Percentiles rank a stretch among this genome's conserved stretches.
These are phyloP conservation scores for Acanthococcus lagerstroemiae DNA, from an alignment of 2,888 invertebrate species.

Conservation along the genomic window DNA sequence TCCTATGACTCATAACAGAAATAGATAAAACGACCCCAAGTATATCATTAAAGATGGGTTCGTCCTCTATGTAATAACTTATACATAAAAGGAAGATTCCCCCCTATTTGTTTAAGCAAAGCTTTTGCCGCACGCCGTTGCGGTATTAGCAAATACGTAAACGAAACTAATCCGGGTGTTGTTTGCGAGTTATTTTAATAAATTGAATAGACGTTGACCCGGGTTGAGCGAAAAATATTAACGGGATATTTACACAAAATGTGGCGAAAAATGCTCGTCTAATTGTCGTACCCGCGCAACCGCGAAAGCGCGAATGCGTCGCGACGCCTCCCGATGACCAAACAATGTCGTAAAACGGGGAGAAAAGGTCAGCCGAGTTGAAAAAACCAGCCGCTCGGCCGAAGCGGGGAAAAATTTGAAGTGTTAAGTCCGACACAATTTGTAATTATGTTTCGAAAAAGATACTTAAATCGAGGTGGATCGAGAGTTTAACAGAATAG, in stretches of 20 bases:
- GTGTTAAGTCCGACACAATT: too few species aligned
- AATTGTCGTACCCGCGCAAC: background rate
- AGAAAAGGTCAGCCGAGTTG: too few species aligned
- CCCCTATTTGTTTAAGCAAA: constrained; percentile 5
- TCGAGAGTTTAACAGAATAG: too few species aligned
- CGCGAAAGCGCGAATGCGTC: too few species aligned
- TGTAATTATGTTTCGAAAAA: too few species aligned
- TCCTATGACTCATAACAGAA: constrained; percentile 16
- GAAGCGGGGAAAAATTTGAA: too few species aligned
- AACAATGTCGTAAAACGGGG: too few species aligned
- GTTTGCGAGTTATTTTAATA: constrained; percentile 7
- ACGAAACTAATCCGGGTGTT: background rate
- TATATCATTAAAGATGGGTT: constrained; percentile 15
- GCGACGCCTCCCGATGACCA: too few species aligned
- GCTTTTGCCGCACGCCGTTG: background rate
- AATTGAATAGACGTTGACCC: background rate
- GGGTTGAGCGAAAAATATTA: background rate
- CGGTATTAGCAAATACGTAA: background rate
- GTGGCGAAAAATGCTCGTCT: background rate
- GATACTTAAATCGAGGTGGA: too few species aligned
- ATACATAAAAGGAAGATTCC: constrained; percentile 8
- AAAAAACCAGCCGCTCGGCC: too few species aligned
- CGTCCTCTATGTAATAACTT: constrained; percentile 7
- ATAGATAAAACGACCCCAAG: constrained; percentile 19
- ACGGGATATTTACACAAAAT: background rate